Percentiles rank a stretch among this genome's conserved stretches.
Evolutionary conservation across 2,888 invertebrate species (phyloP).

Genomic region (Caenorhabditis imperialis): DNA sequence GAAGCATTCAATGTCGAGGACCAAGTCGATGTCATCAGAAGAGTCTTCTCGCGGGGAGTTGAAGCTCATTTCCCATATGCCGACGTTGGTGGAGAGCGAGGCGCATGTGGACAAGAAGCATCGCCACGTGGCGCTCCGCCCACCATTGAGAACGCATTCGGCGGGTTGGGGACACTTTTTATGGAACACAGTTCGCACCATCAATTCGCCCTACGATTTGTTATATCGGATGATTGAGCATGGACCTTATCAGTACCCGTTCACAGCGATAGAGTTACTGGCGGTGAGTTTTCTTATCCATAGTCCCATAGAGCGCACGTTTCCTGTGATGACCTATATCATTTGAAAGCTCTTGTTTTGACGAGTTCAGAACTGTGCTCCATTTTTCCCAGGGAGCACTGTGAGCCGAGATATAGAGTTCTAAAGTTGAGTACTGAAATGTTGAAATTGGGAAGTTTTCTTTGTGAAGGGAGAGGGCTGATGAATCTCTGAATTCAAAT

Average conservation of each 20-base stretch:
- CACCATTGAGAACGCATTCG: constrained; percentile 22
- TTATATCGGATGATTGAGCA: constrained; percentile 62
- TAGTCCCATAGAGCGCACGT: too few species aligned
- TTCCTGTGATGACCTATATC: too few species aligned
- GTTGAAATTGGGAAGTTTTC: too few species aligned
- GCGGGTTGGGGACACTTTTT: constrained; percentile 33
- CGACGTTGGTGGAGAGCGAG: constrained; percentile 12
- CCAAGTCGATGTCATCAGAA: constrained; percentile 25
- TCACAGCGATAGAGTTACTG: constrained; percentile 57
- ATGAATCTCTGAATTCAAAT: neutral
- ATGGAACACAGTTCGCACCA: constrained; percentile 23
- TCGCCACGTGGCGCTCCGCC: constrained; percentile 6
- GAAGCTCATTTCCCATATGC: neutral
- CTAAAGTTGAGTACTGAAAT: too few species aligned
- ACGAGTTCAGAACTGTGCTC: too few species aligned
- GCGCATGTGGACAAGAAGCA: neutral
- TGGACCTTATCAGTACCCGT: constrained; percentile 62
- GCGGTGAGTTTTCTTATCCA: constrained; percentile 33
- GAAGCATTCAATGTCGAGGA: constrained; percentile 1
- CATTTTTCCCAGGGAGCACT: too few species aligned
- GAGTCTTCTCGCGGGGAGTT: constrained; percentile 15
- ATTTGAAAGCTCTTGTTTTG: too few species aligned
- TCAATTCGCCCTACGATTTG: constrained; percentile 40
- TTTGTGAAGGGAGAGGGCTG: too few species aligned
- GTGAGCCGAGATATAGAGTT: too few species aligned